These are phyloP conservation scores for Trilocha varians DNA, from an alignment of 2,888 invertebrate genomes.

Conservation along the genomic window DNA sequence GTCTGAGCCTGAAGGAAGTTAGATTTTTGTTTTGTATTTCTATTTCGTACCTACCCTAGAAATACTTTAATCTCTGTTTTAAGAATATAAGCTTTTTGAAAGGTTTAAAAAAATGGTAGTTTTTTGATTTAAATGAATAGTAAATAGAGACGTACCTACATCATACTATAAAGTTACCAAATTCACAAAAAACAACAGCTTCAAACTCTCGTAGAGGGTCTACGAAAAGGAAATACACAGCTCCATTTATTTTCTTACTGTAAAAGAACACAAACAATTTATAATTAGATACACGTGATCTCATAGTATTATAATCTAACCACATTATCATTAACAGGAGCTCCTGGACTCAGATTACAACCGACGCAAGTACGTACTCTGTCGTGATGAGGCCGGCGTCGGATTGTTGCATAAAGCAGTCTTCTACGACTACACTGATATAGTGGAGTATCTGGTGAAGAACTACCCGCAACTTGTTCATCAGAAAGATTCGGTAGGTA, in stretches of 20 bases:
- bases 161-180: too few species aligned
- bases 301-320: neutral
- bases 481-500: slow-evolving; percentile 80
- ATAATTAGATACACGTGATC: too few species aligned
- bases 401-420: slow-evolving; percentile 87
- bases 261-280: neutral
- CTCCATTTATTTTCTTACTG: neutral
- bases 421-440: slow-evolving; percentile 80
- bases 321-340: slow-evolving; percentile 27
- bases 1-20: neutral
- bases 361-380: slow-evolving; percentile 52
- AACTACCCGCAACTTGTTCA: slow-evolving; percentile 78
- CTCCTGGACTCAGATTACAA: slow-evolving; percentile 52
- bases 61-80: too few species aligned
- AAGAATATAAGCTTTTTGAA: too few species aligned
- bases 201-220: neutral
- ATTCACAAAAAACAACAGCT: neutral
- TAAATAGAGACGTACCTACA: too few species aligned
- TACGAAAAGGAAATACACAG: neutral
- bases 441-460: slow-evolving; percentile 80
- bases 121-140: too few species aligned
- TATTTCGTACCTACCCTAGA: too few species aligned
- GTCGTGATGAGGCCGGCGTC: slow-evolving; percentile 80
- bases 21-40: too few species aligned
- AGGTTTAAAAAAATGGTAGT: too few species aligned